Evolutionary conservation across 2,888 invertebrate species (phyloP).

Genomic region (Monoplex corrugatus): DNA sequence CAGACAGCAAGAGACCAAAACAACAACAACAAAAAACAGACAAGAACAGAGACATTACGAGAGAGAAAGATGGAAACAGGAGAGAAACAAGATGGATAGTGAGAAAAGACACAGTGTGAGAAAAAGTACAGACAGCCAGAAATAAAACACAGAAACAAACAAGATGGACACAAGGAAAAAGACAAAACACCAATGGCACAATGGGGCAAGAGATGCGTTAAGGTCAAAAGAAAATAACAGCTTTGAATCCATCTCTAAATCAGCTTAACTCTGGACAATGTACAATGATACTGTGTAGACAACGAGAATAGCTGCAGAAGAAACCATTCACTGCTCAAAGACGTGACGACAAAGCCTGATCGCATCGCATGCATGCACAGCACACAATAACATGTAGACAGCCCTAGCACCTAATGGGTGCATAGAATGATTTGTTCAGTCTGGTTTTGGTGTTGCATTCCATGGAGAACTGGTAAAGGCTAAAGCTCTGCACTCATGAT

Average conservation of each 20-base stretch:
- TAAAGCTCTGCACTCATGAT: slow-evolving; percentile 13
- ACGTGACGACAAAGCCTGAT: neutral
- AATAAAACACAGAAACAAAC: neutral
- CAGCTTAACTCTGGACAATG: too few relatives aligned
- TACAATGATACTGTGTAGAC: neutral
- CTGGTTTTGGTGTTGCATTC: slow-evolving; percentile 34
- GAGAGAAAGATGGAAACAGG: neutral
- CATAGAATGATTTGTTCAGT: slow-evolving; percentile 30
- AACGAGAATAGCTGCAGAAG: slow-evolving; percentile 34
- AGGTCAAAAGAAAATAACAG: neutral
- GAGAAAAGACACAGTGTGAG: neutral
- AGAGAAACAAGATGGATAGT: neutral
- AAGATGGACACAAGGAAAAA: neutral
- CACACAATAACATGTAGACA: neutral
- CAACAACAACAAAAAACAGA: neutral
- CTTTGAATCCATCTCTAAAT: too few relatives aligned
- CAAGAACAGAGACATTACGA: too few relatives aligned
- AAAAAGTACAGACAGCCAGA: neutral
- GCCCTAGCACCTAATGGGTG: slow-evolving; percentile 38
- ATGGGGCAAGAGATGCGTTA: neutral
- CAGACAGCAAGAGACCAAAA: neutral
- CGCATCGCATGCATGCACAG: neutral
- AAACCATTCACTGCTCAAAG: slow-evolving; percentile 2
- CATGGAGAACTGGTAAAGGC: neutral
- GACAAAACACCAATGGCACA: slow-evolving; percentile 24